Base-by-base conservation (phyloP, 1,140 invertebrate genomes). In the Trichonephila clavata region DNA sequence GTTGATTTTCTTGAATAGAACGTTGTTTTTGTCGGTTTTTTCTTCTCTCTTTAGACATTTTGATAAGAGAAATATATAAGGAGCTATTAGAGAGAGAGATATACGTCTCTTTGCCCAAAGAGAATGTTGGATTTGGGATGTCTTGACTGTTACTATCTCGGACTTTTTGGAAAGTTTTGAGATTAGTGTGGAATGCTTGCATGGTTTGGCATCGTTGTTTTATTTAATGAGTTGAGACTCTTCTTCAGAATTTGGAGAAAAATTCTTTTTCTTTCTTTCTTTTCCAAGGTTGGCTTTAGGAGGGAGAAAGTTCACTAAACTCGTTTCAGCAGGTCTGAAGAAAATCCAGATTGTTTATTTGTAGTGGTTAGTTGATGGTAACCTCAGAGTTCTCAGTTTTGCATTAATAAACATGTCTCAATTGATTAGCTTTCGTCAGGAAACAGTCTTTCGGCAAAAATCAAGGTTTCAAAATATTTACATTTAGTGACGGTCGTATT, bases 51-150 rank as follows among this genome's bases (percentile, higher is more conserved):
- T 84, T 60, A 84, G 71, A 39, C 21, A 32, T 16, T 24, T n/a
- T 83, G 80, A 83, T 83, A 83, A 83, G 77, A 81, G 39, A 84
- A 39, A 84, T 84, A 27, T 21, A 84, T n/a, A 84, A 84, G 32
- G 24, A 84, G 71, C 71, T 77, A 77, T 77, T 77, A 77, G 71
- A 6, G 14, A 77, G 68, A 77, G 32, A 77, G 18, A 32, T 77
- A 18, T 10, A 4, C 18, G 2, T 20, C 27, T 77, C 27, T 68
- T 32, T 77, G 7, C 27, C 27, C 18, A 32, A 77, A 77, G 27
- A 32, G 27, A 77, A 39, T 77, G 13, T 32, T 27, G 18, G 27
- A 39, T 6, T 10, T 10, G 2, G 14, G 14, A 24, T 24, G 65
- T 68, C 24, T 13, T 21, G n/a, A 10, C 21, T 10, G 21, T 65